Base-by-base conservation (phyloP, 2,797 vertebrate species). In the Sebastiscus albofasciatus region DNA sequence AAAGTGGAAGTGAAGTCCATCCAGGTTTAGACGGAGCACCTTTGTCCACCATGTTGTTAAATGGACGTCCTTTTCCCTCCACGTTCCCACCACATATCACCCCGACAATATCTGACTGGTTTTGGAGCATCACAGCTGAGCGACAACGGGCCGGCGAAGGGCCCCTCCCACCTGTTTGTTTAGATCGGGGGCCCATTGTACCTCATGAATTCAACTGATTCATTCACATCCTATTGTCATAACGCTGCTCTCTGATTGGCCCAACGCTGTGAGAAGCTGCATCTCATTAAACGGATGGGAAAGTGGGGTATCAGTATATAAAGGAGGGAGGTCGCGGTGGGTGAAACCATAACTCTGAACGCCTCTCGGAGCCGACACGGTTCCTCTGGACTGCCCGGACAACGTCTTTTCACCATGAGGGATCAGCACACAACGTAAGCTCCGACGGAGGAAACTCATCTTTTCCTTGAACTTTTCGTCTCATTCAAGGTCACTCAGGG, bases 351-450 rank as follows among this genome's bases (percentile, higher is more conserved):
- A 86, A 90, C 80, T 33, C 13, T 33, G 58, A 78, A 9, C 6
- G 0, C 77, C 22, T 80, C 36, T 39, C 36, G 36, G 13, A 39
- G 36, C 36, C 33, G 13, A 39, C 36, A 39, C 36, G 13, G 36
- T 39, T 39, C 36, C 36, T 39, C 77, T 72, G 80, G 78, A 85
- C 73, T 27, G 54, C 65, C 65, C 16, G 67, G 80, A 89, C 72
- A 1, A 42, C 24, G 24, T 5, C 62, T 58, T 66, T 71, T 81
- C 79, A 89, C 33, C 85, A 96, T 95, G 95, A 95, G 83, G 88
- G 92, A 96, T 64, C 92, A 93, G 36, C 92, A 93, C 78, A 92
- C 93, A 72, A 87, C 67, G 94, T 96, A 94, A 93, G 92, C 52
- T 79, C 1, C 27, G 8, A 80, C 8, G 16, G 34, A 56, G 56